phyloP scores from a whole-genome alignment of 2,888 invertebrate genomes.

The Pseudococcus longispinus region DNA sequence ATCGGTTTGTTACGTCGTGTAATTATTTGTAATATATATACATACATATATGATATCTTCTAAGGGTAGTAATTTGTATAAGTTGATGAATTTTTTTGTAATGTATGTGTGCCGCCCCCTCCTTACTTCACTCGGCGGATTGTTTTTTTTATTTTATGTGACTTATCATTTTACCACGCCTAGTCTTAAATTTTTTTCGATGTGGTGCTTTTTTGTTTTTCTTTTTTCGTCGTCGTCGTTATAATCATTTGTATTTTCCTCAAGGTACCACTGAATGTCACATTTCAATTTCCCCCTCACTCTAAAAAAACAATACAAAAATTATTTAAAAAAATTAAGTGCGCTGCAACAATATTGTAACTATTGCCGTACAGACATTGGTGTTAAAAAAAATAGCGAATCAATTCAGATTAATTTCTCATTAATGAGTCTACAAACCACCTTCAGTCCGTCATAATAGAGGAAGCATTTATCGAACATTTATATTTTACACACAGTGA shows the following conservation, averaged over 20 bases:
- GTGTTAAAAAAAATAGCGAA: background rate
- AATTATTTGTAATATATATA: constrained; percentile 36
- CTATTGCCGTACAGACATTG: too few relatives aligned
- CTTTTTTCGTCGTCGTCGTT: constrained; percentile 3
- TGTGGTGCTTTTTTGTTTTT: background rate
- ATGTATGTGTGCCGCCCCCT: constrained; percentile 33
- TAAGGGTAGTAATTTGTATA: background rate
- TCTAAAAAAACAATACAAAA: background rate
- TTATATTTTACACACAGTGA: background rate
- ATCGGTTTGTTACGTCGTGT: constrained; percentile 53
- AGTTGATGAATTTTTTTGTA: constrained; percentile 15
- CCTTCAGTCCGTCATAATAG: background rate
- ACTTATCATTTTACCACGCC: constrained; percentile 48
- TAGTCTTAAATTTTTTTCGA: constrained; percentile 45
- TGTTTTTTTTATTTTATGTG: background rate
- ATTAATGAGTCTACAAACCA: background rate
- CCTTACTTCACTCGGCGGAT: constrained; percentile 8
- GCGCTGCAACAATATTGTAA: background rate
- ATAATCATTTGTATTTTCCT: background rate
- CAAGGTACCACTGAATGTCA: background rate
- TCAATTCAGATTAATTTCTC: background rate
- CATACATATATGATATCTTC: background rate
- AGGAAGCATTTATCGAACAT: background rate
- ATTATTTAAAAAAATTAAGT: background rate
- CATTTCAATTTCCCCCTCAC: background rate